Evolutionary conservation across 2,888 invertebrate genomes (phyloP).

Genomic region (Glyphotaelius pellucidus): DNA sequence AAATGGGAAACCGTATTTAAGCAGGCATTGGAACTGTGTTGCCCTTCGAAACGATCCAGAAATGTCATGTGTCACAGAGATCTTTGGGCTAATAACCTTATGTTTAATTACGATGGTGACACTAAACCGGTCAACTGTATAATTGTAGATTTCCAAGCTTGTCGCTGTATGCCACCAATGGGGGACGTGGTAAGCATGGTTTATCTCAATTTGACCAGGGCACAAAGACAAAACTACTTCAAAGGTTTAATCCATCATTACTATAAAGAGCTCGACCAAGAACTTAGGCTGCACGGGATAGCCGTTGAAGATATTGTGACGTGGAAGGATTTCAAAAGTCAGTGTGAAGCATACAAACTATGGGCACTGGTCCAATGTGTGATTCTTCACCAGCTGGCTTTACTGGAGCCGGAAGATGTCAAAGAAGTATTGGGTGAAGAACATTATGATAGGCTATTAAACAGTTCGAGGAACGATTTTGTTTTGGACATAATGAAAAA

Average conservation of each 20-base stretch:
- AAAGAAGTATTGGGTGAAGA: constrained; percentile 69
- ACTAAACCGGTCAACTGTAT: constrained; percentile 67
- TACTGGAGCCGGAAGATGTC: constrained; percentile 66
- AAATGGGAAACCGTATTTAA: constrained; percentile 49
- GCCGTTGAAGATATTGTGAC: constrained; percentile 41
- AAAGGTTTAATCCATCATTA: constrained; percentile 54
- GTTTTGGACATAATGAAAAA: constrained; percentile 69
- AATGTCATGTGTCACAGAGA: constrained; percentile 67
- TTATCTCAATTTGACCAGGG: constrained; percentile 68
- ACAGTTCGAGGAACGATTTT: constrained; percentile 71
- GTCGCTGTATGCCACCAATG: constrained; percentile 70
- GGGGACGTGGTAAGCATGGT: constrained; percentile 70
- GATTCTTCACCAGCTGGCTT: constrained; percentile 53
- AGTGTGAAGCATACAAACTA: constrained; percentile 49
- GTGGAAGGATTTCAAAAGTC: constrained; percentile 29
- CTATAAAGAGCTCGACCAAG: constrained; percentile 48
- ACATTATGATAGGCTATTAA: constrained; percentile 71
- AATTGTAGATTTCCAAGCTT: constrained; percentile 71
- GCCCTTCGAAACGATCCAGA: constrained; percentile 61
- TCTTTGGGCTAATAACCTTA: constrained; percentile 68
- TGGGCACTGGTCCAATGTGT: constrained; percentile 57
- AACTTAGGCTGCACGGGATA: constrained; percentile 41
- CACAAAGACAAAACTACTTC: constrained; percentile 54
- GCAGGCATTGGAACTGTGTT: constrained; percentile 44
- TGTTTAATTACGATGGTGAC: constrained; percentile 66